A percentile compares a stretch with the other conserved stretches of the same genome.
These are phyloP conservation scores for Tetramorium bicarinatum DNA, from an alignment of 2,888 invertebrate species.

Conservation along the genomic window DNA sequence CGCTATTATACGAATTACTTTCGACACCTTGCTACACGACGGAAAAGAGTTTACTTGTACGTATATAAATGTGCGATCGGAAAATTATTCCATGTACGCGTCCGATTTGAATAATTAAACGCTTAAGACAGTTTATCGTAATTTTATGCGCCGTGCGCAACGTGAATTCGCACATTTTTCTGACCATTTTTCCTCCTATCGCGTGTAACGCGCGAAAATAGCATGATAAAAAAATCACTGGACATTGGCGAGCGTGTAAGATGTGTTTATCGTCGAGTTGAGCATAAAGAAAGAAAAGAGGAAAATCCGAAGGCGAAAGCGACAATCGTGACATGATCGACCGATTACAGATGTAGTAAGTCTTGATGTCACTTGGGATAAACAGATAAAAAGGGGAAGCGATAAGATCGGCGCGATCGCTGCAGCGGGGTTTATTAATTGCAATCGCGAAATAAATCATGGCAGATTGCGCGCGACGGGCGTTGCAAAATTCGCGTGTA, in stretches of 20 bases:
- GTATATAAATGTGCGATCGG: neutral
- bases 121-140: neutral
- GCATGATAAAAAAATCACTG: conserved; percentile 21
- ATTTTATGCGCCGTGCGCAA: neutral
- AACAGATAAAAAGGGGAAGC: conserved; percentile 35
- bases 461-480: conserved; percentile 15
- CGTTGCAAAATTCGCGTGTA: conserved; percentile 33
- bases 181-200: neutral
- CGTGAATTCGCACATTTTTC: neutral
- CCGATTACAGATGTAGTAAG: neutral
- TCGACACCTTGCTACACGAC: neutral
- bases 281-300: neutral
- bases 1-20: neutral
- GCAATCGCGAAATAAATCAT: conserved; percentile 43
- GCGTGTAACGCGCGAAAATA: neutral
- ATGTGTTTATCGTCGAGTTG: conserved; percentile 14
- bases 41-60: neutral
- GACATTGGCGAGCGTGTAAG: conserved; percentile 2
- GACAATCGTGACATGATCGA: conserved; percentile 7
- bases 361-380: conserved; percentile 28
- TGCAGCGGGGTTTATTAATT: conserved; percentile 38
- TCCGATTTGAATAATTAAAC: conserved; percentile 1
- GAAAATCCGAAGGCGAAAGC: conserved; percentile 5
- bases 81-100: neutral
- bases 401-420: conserved; percentile 24